Evolutionary conservation across 2,113 vertebrate genomes (phyloP).

Genomic region (Eudorcas thomsonii): DNA sequence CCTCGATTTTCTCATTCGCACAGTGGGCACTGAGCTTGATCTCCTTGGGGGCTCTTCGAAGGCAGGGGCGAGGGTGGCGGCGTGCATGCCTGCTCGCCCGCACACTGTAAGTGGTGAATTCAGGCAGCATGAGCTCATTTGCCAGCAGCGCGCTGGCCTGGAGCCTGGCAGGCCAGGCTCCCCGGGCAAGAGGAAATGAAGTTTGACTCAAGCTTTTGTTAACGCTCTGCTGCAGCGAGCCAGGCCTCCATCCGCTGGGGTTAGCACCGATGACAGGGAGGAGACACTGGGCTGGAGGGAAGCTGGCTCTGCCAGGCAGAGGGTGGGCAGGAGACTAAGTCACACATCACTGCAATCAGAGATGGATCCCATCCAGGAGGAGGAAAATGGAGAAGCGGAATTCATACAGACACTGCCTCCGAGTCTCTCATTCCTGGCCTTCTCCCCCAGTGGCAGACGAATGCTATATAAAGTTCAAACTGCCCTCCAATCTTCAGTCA

Average conservation of each 20-base stretch:
- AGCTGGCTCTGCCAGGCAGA: background rate
- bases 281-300: background rate
- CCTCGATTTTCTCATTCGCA: background rate
- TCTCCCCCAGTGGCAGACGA: accelerated
- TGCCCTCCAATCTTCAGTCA: background rate
- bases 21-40: background rate
- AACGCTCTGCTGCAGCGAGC: background rate
- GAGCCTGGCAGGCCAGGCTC: background rate
- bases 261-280: accelerated
- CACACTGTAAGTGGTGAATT: background rate
- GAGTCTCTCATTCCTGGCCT: background rate
- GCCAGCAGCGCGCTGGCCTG: background rate
- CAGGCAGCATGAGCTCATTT: background rate
- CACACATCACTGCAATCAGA: background rate
- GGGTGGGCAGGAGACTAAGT: background rate
- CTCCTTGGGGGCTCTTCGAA: background rate
- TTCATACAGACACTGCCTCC: accelerated
- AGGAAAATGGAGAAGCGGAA: background rate
- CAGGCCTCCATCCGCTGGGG: background rate
- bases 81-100: background rate
- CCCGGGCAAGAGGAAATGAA: constrained; percentile 33
- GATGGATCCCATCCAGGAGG: background rate
- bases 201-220: background rate
- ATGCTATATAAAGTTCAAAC: background rate
- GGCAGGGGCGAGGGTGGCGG: accelerated